phyloP scores from a whole-genome alignment of 2,797 vertebrate species.

The Crotalus adamanteus region DNA sequence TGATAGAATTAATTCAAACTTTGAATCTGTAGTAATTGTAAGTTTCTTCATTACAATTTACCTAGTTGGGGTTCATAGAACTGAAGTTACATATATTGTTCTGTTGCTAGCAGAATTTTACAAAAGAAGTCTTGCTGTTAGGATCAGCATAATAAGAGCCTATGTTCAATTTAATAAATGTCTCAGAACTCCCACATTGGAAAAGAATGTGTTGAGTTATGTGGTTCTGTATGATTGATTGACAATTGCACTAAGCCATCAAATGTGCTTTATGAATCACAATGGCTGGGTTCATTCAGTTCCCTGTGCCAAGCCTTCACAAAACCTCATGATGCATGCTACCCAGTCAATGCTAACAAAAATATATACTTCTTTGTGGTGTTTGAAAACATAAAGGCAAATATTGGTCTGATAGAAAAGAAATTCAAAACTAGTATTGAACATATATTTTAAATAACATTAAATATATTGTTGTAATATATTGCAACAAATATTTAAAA shows the following conservation, averaged over 20 bases:
- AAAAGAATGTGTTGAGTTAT: not conserved
- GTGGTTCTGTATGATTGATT: not conserved
- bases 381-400: not conserved
- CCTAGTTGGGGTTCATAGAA: not conserved
- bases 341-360: not conserved
- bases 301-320: not conserved
- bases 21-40: not conserved
- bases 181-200: not conserved
- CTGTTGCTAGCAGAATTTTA: not conserved
- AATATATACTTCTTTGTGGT: not conserved
- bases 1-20: not conserved
- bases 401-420: not conserved
- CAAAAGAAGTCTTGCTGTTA: not conserved
- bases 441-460: not conserved
- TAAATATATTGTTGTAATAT: not conserved
- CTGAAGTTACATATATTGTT: not conserved
- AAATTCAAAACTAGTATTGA: not conserved
- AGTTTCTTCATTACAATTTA: not conserved
- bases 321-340: not conserved
- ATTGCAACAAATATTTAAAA: not conserved
- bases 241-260: not conserved
- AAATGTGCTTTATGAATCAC: not conserved
- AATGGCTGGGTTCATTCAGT: not conserved
- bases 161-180: not conserved
- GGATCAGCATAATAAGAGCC: not conserved